Percentiles rank a stretch among this genome's conserved stretches.
Evolutionary conservation across 1,140 invertebrate species (phyloP).

Genomic region (silkworm (Bombyx mori)): ASM3026992v2 NC_085127.1:5839001-5839500

Average conservation of each 20-base stretch:
- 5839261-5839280: slow-evolving; percentile 39
- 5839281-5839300: slow-evolving; percentile 50
- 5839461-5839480: too few species aligned
- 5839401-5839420: too few species aligned
- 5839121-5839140: slow-evolving; percentile 33
- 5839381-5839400: too few species aligned
- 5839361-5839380: neutral
- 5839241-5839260: slow-evolving; percentile 62
- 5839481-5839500: too few species aligned
- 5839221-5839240: slow-evolving; percentile 37
- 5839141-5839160: slow-evolving; percentile 40
- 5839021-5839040: too few species aligned
- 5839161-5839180: slow-evolving; percentile 18
- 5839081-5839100: slow-evolving; percentile 31
- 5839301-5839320: slow-evolving; percentile 12
- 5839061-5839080: slow-evolving; percentile 26
- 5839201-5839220: slow-evolving; percentile 24
- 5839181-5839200: slow-evolving; percentile 11
- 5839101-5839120: slow-evolving; percentile 40
- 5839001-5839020: too few species aligned
- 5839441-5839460: too few species aligned
- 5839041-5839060: neutral
- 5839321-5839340: slow-evolving; percentile 15
- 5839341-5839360: slow-evolving; percentile 9
- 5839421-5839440: too few species aligned